phyloP scores from a whole-genome alignment of 2,888 invertebrate genomes.

The Peribatodes rhomboidaria region DNA sequence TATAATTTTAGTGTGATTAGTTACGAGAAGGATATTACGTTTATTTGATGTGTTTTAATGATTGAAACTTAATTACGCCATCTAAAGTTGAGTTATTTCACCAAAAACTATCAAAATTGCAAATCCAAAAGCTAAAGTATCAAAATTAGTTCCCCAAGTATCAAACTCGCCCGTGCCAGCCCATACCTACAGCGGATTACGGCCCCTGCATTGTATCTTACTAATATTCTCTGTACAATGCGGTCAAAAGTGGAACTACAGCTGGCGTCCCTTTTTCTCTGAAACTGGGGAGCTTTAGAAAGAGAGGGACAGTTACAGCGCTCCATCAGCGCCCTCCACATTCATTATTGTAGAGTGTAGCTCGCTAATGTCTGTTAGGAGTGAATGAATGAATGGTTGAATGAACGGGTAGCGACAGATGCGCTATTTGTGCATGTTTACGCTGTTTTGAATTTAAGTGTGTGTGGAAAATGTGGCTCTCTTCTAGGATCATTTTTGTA shows the following conservation, averaged over 20 bases:
- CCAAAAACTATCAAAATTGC: no score
- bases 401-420: constrained; percentile 40
- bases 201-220: constrained; percentile 34
- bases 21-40: no score
- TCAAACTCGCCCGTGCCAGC: constrained; percentile 45
- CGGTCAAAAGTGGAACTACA: neutral
- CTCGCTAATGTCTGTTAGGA: constrained; percentile 37
- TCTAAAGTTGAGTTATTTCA: no score
- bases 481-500: neutral
- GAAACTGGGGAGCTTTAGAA: no score
- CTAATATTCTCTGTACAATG: constrained; percentile 32
- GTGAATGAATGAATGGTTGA: constrained; percentile 41
- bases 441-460: constrained; percentile 42
- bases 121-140: constrained; percentile 8
- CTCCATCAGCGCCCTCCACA: constrained; percentile 24
- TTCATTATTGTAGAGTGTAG: constrained; percentile 19
- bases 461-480: constrained; percentile 15
- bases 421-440: constrained; percentile 40
- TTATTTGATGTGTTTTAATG: no score
- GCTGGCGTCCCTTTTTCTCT: neutral
- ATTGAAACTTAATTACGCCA: no score
- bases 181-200: constrained; percentile 45
- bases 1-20: neutral
- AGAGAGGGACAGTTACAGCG: no score
- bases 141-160: constrained; percentile 22